Conservation (phyloP, 2,797 vertebrate genomes). For the Lagocephalus sceleratus region DNA sequence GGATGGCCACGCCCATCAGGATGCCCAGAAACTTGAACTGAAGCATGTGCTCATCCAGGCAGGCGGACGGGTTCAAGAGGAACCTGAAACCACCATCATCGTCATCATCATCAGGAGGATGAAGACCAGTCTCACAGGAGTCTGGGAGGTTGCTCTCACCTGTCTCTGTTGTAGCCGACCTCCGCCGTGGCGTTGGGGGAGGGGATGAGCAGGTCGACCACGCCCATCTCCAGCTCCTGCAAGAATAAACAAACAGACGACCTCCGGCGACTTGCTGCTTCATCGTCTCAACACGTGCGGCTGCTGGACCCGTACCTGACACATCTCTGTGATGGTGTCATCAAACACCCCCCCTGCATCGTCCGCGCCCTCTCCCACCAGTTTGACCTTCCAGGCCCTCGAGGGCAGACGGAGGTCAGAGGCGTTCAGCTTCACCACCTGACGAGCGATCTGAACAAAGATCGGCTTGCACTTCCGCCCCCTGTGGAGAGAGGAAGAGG, state of each 20-base stretch:
- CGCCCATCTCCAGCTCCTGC: slow-evolving; percentile 80
- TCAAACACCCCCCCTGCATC: slow-evolving; percentile 82
- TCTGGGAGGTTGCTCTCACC: slow-evolving; percentile 54
- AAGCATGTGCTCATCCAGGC: slow-evolving; percentile 77
- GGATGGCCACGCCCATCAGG: slow-evolving; percentile 82
- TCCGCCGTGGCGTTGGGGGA: slow-evolving; percentile 81
- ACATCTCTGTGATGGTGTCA: slow-evolving; percentile 85
- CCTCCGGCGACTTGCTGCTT: not conserved
- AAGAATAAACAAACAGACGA: slow-evolving; percentile 5
- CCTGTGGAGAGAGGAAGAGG: slow-evolving; percentile 41
- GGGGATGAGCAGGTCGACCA: slow-evolving; percentile 81
- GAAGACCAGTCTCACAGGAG: not conserved
- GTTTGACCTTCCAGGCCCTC: slow-evolving; percentile 83
- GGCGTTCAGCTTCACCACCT: slow-evolving; percentile 83
- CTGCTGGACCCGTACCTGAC: slow-evolving; percentile 66
- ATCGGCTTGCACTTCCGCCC: slow-evolving; percentile 82
- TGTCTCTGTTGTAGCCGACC: slow-evolving; percentile 82
- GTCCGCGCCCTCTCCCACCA: slow-evolving; percentile 82
- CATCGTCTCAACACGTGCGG: not conserved
- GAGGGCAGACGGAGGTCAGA: slow-evolving; percentile 80
- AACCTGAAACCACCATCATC: slow-evolving; percentile 56
- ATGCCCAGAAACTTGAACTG: slow-evolving; percentile 82
- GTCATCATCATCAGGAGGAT: not conserved
- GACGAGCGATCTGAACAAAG: slow-evolving; percentile 84
- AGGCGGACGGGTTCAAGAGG: slow-evolving; percentile 75